These are phyloP conservation scores for Eidolon dupreanum DNA, from an alignment of 2,797 vertebrate species.

Conservation along the genomic window DNA sequence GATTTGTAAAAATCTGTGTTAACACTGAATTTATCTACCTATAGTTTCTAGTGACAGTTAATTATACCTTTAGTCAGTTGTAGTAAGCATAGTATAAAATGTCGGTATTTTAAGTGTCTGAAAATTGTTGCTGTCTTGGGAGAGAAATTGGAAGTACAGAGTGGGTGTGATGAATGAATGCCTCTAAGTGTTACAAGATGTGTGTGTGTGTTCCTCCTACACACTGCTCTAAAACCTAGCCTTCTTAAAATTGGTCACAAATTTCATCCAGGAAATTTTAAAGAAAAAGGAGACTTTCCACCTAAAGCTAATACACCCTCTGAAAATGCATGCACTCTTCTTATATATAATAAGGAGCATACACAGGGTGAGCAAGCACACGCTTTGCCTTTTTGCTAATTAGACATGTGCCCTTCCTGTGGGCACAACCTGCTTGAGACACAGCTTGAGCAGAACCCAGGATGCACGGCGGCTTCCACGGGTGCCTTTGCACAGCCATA, in stretches of 20 bases:
- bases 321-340: neutral
- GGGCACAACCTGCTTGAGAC: neutral
- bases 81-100: constrained; percentile 77
- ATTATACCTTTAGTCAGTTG: constrained; percentile 63
- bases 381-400: neutral
- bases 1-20: constrained; percentile 26
- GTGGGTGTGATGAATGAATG: constrained; percentile 81
- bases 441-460: neutral
- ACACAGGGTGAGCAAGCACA: neutral
- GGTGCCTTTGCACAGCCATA: neutral
- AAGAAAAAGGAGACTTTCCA: constrained; percentile 19
- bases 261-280: constrained; percentile 47
- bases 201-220: constrained; percentile 46
- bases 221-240: constrained; percentile 62
- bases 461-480: fast-evolving
- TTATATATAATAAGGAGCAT: neutral
- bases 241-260: constrained; percentile 34
- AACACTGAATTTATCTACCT: constrained; percentile 1
- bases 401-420: fast-evolving
- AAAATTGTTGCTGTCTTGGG: constrained; percentile 49
- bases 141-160: constrained; percentile 65
- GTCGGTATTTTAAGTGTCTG: constrained; percentile 67
- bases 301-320: neutral
- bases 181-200: constrained; percentile 70
- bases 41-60: constrained; percentile 7